phyloP scores from a whole-genome alignment of 2,113 vertebrate genomes.

The Corythornis vintsioides region DNA sequence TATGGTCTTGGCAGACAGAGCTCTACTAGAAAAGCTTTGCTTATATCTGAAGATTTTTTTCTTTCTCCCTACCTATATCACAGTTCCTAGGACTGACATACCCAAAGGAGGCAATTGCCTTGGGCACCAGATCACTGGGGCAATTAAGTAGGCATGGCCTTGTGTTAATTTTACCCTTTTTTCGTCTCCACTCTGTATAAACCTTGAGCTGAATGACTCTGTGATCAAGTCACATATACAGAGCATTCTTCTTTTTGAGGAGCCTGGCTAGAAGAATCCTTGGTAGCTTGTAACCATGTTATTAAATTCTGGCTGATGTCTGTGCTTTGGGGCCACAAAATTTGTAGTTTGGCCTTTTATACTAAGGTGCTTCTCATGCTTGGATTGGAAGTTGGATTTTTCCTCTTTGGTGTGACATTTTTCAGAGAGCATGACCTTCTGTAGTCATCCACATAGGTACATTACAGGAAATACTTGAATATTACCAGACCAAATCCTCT shows the following conservation, averaged over 20 bases:
- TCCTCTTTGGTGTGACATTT: not conserved
- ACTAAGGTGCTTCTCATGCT: not conserved
- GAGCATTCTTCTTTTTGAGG: not conserved
- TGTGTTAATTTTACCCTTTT: not conserved
- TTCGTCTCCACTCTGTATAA: not conserved
- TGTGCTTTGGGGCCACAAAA: not conserved
- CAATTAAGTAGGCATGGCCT: not conserved
- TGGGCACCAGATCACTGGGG: not conserved
- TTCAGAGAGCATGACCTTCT: not conserved
- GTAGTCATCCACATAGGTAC: not conserved
- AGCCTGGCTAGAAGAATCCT: not conserved
- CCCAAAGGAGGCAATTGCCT: not conserved
- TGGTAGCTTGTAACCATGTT: not conserved
- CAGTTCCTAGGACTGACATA: not conserved
- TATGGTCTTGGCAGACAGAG: not conserved
- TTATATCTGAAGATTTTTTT: not conserved
- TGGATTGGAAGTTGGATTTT: not conserved
- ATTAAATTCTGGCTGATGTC: not conserved
- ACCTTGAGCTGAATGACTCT: not conserved
- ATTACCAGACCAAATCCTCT: not conserved
- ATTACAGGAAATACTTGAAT: not conserved
- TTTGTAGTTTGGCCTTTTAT: not conserved
- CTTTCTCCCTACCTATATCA: not conserved
- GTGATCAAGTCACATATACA: not conserved
- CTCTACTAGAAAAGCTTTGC: not conserved